Conservation (phyloP, 2,113 vertebrate species). For the Copsychus sechellarum region DNA sequence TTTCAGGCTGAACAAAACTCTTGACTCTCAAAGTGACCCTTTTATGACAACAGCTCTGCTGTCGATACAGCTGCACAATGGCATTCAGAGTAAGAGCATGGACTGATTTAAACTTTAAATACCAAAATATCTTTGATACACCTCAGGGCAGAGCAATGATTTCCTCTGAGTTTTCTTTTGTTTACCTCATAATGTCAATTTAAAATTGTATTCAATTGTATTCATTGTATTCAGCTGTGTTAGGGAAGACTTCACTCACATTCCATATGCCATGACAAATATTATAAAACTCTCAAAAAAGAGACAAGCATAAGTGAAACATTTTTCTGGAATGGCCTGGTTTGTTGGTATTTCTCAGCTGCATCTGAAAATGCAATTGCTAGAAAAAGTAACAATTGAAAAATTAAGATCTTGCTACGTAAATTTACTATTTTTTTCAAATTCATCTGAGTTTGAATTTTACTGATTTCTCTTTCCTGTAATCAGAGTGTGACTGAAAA, state of each 20-base stretch:
- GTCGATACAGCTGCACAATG: neutral
- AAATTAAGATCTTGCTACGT: neutral
- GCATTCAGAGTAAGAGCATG: conserved; percentile 1
- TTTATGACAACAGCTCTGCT: neutral
- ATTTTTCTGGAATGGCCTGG: neutral
- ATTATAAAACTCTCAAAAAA: neutral
- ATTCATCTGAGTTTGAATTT: neutral
- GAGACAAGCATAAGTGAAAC: neutral
- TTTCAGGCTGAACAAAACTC: conserved; percentile 11
- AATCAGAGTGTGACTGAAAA: neutral
- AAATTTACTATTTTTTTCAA: neutral
- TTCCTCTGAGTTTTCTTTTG: neutral
- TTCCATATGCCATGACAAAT: neutral
- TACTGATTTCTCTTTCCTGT: neutral
- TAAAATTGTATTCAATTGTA: neutral
- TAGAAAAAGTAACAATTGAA: neutral
- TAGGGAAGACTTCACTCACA: neutral
- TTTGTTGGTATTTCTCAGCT: neutral
- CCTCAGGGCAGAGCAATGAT: neutral
- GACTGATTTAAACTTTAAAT: conserved; percentile 56
- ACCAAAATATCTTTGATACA: neutral
- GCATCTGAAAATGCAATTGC: neutral
- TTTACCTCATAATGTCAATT: conserved; percentile 11
- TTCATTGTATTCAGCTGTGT: neutral
- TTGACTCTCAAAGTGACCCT: conserved; percentile 21